These are phyloP conservation scores for Garrulus glandarius DNA, from an alignment of 2,797 vertebrate genomes.

Conservation along the genomic window DNA sequence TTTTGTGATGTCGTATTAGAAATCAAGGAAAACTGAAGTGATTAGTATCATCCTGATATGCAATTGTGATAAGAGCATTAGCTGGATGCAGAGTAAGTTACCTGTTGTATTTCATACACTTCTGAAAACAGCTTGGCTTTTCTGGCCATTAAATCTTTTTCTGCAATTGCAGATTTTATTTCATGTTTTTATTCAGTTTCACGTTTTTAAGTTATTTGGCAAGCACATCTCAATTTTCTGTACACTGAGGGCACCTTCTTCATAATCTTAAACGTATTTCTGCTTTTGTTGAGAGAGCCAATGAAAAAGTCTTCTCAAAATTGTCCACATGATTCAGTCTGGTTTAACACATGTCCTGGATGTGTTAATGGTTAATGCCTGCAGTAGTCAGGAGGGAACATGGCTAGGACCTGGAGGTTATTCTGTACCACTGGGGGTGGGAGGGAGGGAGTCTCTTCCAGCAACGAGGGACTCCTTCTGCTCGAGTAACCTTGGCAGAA, in stretches of 20 bases:
- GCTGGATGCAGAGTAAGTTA: neutral
- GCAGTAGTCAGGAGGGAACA: neutral
- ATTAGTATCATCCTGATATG: neutral
- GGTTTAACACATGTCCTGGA: neutral
- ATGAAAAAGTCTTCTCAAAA: neutral
- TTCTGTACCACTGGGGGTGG: accelerated
- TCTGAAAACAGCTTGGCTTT: neutral
- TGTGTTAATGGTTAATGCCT: neutral
- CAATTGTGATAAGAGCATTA: neutral
- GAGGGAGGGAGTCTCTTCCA: neutral
- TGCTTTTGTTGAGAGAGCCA: neutral
- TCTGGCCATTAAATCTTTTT: neutral
- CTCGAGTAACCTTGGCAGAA: neutral
- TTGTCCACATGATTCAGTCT: neutral
- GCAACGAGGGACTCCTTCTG: neutral
- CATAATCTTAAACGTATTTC: neutral
- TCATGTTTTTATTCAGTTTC: neutral
- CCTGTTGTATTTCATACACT: neutral
- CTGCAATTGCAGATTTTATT: neutral
- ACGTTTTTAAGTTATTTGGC: neutral
- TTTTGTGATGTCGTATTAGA: neutral
- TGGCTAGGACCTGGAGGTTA: too few species aligned
- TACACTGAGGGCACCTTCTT: neutral
- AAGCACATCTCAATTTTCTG: neutral
- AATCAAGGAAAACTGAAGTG: neutral